These are phyloP conservation scores for Timandra comae DNA, from an alignment of 2,888 invertebrate genomes.

Conservation along the genomic window DNA sequence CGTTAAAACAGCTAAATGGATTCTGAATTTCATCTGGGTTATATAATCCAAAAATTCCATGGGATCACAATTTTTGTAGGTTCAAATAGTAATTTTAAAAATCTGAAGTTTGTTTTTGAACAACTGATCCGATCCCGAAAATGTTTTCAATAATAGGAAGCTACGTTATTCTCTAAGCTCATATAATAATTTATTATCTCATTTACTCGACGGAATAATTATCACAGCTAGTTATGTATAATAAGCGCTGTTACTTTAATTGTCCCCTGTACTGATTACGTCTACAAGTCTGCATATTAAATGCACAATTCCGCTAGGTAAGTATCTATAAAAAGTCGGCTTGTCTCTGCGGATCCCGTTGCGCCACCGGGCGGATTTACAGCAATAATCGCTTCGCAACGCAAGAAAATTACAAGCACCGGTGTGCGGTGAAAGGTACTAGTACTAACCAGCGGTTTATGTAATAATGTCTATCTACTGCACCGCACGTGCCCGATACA, in stretches of 20 bases:
- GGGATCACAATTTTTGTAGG: no score
- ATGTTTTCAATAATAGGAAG: no score
- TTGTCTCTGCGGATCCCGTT: slow-evolving; percentile 33
- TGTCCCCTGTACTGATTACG: slow-evolving; percentile 14
- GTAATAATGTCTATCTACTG: slow-evolving; percentile 41
- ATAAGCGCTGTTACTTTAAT: slow-evolving; percentile 10
- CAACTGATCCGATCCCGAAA: no score
- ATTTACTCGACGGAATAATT: no score
- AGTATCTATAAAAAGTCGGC: slow-evolving; percentile 8
- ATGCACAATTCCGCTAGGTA: slow-evolving; percentile 13
- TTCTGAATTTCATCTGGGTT: no score
- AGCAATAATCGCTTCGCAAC: slow-evolving; percentile 40
- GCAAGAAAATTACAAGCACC: slow-evolving; percentile 51
- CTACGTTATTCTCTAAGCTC: no score
- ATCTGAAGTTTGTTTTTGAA: no score
- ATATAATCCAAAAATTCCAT: no score
- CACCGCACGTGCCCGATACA: slow-evolving; percentile 29
- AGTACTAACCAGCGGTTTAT: slow-evolving; percentile 44
- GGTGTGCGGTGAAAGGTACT: slow-evolving; percentile 52
- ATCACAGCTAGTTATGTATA: no score
- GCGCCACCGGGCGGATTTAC: slow-evolving; percentile 33
- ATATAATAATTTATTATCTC: no score
- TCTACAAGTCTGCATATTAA: slow-evolving; percentile 3
- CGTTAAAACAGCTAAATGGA: no score
- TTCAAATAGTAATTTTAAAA: no score